These are phyloP conservation scores for Tubulanus polymorphus DNA, from an alignment of 2,888 invertebrate genomes.

Conservation along the genomic window DNA sequence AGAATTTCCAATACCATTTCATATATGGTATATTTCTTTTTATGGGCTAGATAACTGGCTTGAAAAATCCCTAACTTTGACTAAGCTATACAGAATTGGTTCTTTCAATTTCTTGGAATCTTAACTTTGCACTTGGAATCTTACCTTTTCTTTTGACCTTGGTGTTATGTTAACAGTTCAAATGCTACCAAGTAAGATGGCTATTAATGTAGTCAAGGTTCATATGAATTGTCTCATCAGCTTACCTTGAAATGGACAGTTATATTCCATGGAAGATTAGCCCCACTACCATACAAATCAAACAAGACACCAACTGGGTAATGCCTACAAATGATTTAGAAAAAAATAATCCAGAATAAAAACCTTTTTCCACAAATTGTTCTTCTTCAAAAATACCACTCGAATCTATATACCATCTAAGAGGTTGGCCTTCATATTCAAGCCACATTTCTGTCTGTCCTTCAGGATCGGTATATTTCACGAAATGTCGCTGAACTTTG, in stretches of 20 bases:
- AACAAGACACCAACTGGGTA: conserved; percentile 79
- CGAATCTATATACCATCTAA: conserved; percentile 67
- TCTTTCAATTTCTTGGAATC: too few species aligned
- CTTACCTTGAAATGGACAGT: conserved; percentile 76
- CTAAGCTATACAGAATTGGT: too few species aligned
- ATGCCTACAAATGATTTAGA: conserved; percentile 54
- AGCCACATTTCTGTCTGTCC: conserved; percentile 81
- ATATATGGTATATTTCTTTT: too few species aligned
- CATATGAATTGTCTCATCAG: too few species aligned
- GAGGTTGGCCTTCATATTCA: conserved; percentile 83
- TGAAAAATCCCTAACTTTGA: too few species aligned
- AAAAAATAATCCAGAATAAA: neutral
- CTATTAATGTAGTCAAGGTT: too few species aligned
- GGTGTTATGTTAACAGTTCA: too few species aligned
- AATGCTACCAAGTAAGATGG: too few species aligned
- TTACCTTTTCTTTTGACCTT: too few species aligned
- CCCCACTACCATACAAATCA: conserved; percentile 65
- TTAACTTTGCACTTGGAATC: too few species aligned
- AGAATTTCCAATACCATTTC: neutral
- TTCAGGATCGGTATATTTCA: conserved; percentile 66
- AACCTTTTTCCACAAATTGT: neutral
- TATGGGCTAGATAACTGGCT: too few species aligned
- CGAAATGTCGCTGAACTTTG: conserved; percentile 84
- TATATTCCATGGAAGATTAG: conserved; percentile 79
- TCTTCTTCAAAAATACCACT: neutral